These are phyloP conservation scores for Lacanobia wlatinum DNA, from an alignment of 2,888 invertebrate species.

Conservation along the genomic window DNA sequence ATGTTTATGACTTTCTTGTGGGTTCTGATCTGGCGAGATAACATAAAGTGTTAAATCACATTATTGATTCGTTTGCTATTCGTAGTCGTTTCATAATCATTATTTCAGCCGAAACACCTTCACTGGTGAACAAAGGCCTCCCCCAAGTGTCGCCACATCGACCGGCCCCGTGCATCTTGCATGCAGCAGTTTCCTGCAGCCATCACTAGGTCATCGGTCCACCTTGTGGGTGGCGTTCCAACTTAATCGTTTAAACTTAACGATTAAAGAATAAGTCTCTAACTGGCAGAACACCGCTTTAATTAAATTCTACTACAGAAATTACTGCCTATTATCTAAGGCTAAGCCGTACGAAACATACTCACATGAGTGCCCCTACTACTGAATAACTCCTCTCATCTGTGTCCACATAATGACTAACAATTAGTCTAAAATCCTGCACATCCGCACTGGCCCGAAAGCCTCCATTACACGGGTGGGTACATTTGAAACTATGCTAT, in stretches of 20 bases:
- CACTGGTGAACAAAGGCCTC: too few species aligned
- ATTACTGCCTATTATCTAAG: not conserved
- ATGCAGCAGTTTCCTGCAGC: too few species aligned
- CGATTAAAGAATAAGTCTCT: too few species aligned
- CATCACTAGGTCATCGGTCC: too few species aligned
- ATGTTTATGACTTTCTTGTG: not conserved
- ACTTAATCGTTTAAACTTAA: not conserved
- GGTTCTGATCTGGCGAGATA: not conserved
- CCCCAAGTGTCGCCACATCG: too few species aligned
- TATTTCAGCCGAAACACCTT: too few species aligned
- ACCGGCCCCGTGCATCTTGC: too few species aligned
- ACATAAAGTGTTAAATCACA: not conserved
- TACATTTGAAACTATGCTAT: conserved; percentile 71
- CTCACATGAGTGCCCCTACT: not conserved
- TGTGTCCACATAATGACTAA: conserved; percentile 62
- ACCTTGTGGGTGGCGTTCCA: too few species aligned
- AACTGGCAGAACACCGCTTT: not conserved
- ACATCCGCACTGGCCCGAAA: conserved; percentile 69
- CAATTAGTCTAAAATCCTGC: conserved; percentile 70
- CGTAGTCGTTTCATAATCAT: not conserved
- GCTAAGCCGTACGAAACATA: conserved; percentile 25
- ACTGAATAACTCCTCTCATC: conserved; percentile 42
- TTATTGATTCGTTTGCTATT: not conserved
- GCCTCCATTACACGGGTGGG: conserved; percentile 69
- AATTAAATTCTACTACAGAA: not conserved